Conservation (phyloP, 1,140 invertebrate genomes). For the Delia radicum region DNA sequence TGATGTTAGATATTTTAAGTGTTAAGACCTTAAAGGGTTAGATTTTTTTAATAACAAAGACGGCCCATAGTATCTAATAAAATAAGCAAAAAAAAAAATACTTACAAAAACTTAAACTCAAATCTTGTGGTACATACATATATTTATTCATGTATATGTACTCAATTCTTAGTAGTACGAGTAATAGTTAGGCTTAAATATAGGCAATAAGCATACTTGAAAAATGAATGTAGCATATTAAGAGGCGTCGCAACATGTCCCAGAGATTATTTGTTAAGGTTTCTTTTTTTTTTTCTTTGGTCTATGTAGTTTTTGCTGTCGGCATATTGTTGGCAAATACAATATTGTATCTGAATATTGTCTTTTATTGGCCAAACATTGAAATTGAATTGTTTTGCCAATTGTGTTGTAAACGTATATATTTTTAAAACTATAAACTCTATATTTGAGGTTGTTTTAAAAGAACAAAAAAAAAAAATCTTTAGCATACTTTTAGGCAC, state of each 20-base stretch:
- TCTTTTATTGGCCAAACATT: conserved; percentile 17
- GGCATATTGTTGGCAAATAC: background rate
- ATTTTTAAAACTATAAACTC: conserved; percentile 10
- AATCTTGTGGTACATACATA: too few species aligned
- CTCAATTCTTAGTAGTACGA: background rate
- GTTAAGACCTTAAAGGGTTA: too few species aligned
- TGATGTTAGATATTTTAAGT: too few species aligned
- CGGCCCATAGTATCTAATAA: too few species aligned
- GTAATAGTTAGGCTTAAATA: background rate
- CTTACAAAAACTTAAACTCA: too few species aligned
- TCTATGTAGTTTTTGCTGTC: background rate
- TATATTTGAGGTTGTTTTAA: background rate
- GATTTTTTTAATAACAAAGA: background rate
- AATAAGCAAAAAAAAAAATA: too few species aligned
- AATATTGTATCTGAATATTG: conserved; percentile 12
- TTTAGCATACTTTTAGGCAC: background rate
- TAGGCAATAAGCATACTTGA: conserved; percentile 22
- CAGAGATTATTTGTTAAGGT: conserved; percentile 14
- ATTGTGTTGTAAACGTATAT: conserved; percentile 7
- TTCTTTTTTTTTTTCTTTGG: background rate
- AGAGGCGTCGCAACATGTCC: conserved; percentile 19
- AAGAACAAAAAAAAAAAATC: background rate
- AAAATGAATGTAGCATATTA: conserved; percentile 22
- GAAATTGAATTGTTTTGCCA: conserved; percentile 18
- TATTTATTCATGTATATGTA: too few species aligned